Conservation (phyloP, 2,797 vertebrate genomes). For the Lacerta viridis region DNA sequence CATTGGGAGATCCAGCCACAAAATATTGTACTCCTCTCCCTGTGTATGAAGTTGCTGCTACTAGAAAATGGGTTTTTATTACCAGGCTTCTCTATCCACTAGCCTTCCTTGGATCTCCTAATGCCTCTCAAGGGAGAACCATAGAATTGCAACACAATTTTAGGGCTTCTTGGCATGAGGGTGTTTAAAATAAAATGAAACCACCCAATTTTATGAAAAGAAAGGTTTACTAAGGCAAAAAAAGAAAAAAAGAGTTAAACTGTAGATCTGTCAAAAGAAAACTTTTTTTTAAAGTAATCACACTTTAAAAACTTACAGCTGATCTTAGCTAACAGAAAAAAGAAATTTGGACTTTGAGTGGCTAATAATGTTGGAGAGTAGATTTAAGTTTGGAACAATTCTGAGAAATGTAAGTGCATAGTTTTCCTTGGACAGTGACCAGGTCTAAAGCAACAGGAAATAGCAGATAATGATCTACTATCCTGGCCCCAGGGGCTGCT, state of each 20-base stretch:
- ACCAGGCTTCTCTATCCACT: too few species aligned
- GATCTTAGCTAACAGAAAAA: slow-evolving; percentile 30
- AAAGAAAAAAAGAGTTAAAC: background rate
- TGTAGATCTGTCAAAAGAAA: background rate
- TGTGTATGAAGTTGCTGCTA: too few species aligned
- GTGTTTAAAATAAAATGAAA: too few species aligned
- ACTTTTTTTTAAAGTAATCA: slow-evolving; percentile 15
- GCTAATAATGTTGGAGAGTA: slow-evolving; percentile 53
- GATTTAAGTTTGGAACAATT: slow-evolving; percentile 63
- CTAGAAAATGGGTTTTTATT: too few species aligned
- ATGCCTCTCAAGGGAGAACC: too few species aligned
- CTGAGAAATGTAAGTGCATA: slow-evolving; percentile 54
- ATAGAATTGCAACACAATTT: too few species aligned
- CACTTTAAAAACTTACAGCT: slow-evolving; percentile 16
- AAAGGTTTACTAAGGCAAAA: background rate
- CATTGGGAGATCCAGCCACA: too few species aligned
- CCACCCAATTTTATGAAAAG: too few species aligned
- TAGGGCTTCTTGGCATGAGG: too few species aligned
- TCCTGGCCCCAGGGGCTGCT: slow-evolving; percentile 55
- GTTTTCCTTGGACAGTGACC: slow-evolving; percentile 59
- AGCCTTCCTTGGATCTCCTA: too few species aligned
- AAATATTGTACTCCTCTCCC: too few species aligned
- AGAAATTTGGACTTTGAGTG: slow-evolving; percentile 31
- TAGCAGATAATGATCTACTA: slow-evolving; percentile 69
- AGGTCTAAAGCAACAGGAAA: slow-evolving; percentile 79